These are phyloP conservation scores for Volucella inflata DNA, from an alignment of 2,888 invertebrate species.

Conservation along the genomic window DNA sequence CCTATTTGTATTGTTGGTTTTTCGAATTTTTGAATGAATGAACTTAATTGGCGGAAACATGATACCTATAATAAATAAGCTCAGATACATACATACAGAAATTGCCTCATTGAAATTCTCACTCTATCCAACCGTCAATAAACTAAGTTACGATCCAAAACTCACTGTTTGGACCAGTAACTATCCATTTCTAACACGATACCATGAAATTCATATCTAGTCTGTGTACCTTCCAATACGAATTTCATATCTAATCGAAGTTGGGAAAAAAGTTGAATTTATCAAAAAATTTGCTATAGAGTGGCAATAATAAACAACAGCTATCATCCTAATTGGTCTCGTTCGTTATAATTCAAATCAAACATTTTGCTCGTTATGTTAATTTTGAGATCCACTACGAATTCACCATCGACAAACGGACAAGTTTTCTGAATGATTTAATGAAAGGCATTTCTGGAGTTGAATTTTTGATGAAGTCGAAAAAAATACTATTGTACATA, in stretches of 20 bases:
- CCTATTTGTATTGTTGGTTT: too few relatives aligned
- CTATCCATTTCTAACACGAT: conserved; percentile 8
- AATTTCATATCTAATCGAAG: neutral
- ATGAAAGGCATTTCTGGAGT: conserved; percentile 6
- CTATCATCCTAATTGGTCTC: conserved; percentile 35
- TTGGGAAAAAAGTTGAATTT: conserved; percentile 22
- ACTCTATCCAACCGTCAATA: neutral
- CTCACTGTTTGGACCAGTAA: neutral
- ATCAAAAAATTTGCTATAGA: neutral
- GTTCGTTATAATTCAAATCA: conserved; percentile 44
- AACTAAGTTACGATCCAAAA: conserved; percentile 26
- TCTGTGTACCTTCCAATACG: neutral
- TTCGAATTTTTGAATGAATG: conserved; percentile 10
- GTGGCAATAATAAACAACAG: conserved; percentile 18
- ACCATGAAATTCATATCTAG: conserved; percentile 6
- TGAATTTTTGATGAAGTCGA: conserved; percentile 29
- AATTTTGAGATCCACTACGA: conserved; percentile 48
- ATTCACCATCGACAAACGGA: conserved; percentile 35
- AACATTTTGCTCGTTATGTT: conserved; percentile 56
- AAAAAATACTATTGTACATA: too few relatives aligned
- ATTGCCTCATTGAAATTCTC: conserved; percentile 30
- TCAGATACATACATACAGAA: conserved; percentile 10
- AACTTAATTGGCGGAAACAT: conserved; percentile 37
- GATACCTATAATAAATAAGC: conserved; percentile 37
- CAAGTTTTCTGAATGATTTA: conserved; percentile 38